Percentiles rank a stretch among this genome's conserved stretches.
phyloP scores from a whole-genome alignment of 2,888 invertebrate genomes.

The Volucella zonaria region DNA sequence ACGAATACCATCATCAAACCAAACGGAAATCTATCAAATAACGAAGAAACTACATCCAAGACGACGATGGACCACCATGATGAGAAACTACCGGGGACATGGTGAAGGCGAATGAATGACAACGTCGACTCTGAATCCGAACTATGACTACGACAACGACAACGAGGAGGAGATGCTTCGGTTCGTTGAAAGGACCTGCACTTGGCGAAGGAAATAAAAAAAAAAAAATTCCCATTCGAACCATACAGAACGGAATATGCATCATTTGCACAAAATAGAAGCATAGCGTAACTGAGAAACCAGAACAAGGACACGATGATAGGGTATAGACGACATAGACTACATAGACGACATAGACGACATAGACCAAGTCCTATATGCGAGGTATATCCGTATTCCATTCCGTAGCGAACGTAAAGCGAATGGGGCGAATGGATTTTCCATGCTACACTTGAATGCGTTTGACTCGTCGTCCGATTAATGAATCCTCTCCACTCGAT shows the following conservation, averaged over 20 bases:
- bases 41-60: constrained; percentile 40
- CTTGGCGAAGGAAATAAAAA: constrained; percentile 47
- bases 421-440: constrained; percentile 59
- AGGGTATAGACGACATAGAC: constrained; percentile 15
- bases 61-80: background rate
- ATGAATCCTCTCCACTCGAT: constrained; percentile 56
- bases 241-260: constrained; percentile 58
- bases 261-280: constrained; percentile 69
- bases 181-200: constrained; percentile 45
- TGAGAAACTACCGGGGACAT: too few species aligned
- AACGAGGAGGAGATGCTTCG: constrained; percentile 16
- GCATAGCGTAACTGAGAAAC: constrained; percentile 52
- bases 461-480: constrained; percentile 72
- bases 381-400: background rate
- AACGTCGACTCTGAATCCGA: constrained; percentile 4
- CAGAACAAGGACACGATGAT: constrained; percentile 67
- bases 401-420: constrained; percentile 11
- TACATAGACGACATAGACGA: too few species aligned
- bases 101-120: background rate
- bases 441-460: constrained; percentile 63
- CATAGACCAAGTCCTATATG: background rate
- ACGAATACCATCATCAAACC: constrained; percentile 50
- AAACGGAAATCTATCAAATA: constrained; percentile 72
- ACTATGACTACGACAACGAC: constrained; percentile 18
- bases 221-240: constrained; percentile 47